phyloP scores from a whole-genome alignment of 2,888 invertebrate genomes.

The Pollenia amentaria region DNA sequence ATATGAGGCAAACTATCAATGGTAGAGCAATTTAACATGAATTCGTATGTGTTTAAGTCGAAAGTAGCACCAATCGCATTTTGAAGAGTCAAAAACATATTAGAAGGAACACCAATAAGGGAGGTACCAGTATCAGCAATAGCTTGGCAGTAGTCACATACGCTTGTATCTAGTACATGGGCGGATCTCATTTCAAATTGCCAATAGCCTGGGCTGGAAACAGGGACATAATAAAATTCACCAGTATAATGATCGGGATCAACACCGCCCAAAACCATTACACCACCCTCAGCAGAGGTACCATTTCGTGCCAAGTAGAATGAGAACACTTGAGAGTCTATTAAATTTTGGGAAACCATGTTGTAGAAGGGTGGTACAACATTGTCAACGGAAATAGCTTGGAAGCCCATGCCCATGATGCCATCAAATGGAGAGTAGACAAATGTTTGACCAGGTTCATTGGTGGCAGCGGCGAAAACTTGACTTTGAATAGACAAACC shows the following conservation, averaged over 20 bases:
- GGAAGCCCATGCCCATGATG: constrained; percentile 96
- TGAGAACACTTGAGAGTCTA: constrained; percentile 92
- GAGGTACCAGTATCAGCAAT: constrained; percentile 98
- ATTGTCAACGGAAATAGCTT: constrained; percentile 92
- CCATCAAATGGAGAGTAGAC: constrained; percentile 99
- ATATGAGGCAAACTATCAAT: constrained; percentile 92
- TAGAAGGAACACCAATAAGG: constrained; percentile 94
- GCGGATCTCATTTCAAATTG: constrained; percentile 94
- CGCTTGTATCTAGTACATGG: constrained; percentile 85
- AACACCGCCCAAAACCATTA: constrained; percentile 95
- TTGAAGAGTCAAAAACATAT: constrained; percentile 90
- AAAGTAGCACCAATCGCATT: constrained; percentile 89
- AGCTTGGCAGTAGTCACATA: constrained; percentile 92
- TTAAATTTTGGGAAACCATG: constrained; percentile 91
- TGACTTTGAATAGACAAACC: constrained; percentile 89
- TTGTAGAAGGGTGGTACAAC: constrained; percentile 96
- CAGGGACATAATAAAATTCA: constrained; percentile 88
- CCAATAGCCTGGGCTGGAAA: constrained; percentile 95
- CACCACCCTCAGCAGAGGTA: constrained; percentile 89
- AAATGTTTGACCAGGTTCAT: constrained; percentile 96
- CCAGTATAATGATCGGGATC: constrained; percentile 93
- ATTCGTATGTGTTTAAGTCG: constrained; percentile 80
- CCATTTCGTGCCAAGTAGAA: constrained; percentile 95
- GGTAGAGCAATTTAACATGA: constrained; percentile 89
- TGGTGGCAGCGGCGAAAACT: constrained; percentile 96